A percentile compares a stretch with the other conserved stretches of the same genome.
phyloP scores from a whole-genome alignment of 2,797 vertebrate species.

The Cyprinodon diabolis region DNA sequence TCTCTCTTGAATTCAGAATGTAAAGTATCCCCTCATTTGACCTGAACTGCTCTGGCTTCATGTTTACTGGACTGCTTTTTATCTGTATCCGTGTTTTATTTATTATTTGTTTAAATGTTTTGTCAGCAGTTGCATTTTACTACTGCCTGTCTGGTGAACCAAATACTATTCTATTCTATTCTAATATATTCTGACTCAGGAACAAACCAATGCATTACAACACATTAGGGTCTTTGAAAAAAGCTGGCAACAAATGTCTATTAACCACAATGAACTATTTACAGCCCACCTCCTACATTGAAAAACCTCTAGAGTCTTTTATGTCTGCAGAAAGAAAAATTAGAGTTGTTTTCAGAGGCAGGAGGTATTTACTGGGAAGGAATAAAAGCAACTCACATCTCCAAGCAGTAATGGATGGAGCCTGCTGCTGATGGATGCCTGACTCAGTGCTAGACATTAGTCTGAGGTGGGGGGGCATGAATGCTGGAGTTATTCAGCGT shows the following conservation, averaged over 20 bases:
- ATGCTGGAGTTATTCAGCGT: slow-evolving; percentile 48
- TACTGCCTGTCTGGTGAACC: no score
- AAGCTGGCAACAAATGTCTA: not conserved
- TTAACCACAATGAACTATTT: slow-evolving; percentile 2
- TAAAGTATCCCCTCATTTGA: no score
- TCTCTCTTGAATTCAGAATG: no score
- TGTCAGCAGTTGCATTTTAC: no score
- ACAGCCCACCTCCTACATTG: not conserved
- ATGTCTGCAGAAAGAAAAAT: slow-evolving; percentile 10
- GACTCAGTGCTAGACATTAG: slow-evolving; percentile 35
- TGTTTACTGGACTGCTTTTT: no score
- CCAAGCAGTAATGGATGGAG: slow-evolving; percentile 29
- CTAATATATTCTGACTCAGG: not conserved
- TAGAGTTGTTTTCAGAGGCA: slow-evolving; percentile 16
- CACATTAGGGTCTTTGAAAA: not conserved
- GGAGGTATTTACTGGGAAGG: slow-evolving; percentile 26
- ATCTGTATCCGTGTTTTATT: no score
- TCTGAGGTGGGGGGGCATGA: slow-evolving; percentile 28
- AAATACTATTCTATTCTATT: no score
- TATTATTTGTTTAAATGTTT: no score
- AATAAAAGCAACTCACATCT: slow-evolving; percentile 32
- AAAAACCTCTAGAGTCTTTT: not conserved
- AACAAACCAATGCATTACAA: not conserved
- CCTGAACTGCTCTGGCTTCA: no score
- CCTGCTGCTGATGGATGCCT: slow-evolving; percentile 41